Evolutionary conservation across 1,140 invertebrate species (phyloP).

Genomic region (Manduca sexta): DNA sequence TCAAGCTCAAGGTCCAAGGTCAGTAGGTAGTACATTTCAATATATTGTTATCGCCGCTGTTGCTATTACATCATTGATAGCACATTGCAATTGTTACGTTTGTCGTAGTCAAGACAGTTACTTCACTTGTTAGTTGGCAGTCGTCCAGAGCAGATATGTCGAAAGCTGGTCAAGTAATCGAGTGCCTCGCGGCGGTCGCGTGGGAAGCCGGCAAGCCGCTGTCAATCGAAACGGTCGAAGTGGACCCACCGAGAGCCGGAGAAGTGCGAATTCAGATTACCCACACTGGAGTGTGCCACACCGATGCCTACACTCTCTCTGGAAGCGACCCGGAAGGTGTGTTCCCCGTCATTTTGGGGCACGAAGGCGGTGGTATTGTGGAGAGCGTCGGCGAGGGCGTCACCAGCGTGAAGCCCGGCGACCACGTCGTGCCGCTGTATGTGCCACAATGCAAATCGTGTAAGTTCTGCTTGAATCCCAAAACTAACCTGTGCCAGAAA

Average conservation of each 20-base stretch:
- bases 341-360: conserved; percentile 94
- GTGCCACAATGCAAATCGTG: conserved; percentile 97
- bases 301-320: conserved; percentile 94
- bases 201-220: conserved; percentile 93
- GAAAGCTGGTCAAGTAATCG: conserved; percentile 78
- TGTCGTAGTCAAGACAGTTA: neutral
- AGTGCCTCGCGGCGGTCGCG: conserved; percentile 93
- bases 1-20: conserved; percentile 20
- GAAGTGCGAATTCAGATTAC: conserved; percentile 89
- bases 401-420: conserved; percentile 88
- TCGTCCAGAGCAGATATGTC: conserved; percentile 27
- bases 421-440: conserved; percentile 97
- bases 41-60: conserved; percentile 7
- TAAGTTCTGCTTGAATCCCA: conserved; percentile 96
- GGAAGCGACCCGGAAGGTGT: conserved; percentile 95
- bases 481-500: conserved; percentile 98
- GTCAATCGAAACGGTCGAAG: conserved; percentile 92
- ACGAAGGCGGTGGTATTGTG: conserved; percentile 96
- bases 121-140: conserved; percentile 17
- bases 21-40: too few relatives aligned
- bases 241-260: conserved; percentile 93
- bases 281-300: conserved; percentile 96
- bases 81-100: conserved; percentile 4
- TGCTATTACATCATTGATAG: conserved; percentile 11
- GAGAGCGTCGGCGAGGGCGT: conserved; percentile 97